Evolutionary conservation across 2,113 vertebrate genomes (phyloP).

Genomic region (Anhinga rufa): DNA sequence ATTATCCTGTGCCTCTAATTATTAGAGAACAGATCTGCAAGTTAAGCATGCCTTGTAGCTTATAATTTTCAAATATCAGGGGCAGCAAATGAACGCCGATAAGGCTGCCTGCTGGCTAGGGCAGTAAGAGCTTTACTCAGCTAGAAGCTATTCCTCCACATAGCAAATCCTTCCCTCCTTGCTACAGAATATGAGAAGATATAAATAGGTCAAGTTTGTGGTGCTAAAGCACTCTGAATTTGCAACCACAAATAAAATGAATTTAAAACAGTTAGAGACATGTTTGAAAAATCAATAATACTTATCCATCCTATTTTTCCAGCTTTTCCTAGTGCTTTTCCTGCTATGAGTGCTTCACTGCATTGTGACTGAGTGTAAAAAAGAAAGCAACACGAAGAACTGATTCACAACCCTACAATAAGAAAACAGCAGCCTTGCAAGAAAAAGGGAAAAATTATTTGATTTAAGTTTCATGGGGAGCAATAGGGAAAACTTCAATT

Average conservation of each 20-base stretch:
- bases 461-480: not conserved
- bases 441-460: not conserved
- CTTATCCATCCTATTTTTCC: not conserved
- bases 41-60: not conserved
- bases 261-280: not conserved
- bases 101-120: conserved; percentile 2
- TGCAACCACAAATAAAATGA: not conserved
- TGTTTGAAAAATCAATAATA: not conserved
- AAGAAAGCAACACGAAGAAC: not conserved
- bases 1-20: not conserved
- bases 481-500: not conserved
- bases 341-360: not conserved
- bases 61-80: not conserved
- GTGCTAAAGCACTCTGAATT: not conserved
- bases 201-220: conserved; percentile 7
- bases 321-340: not conserved
- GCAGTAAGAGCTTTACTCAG: not conserved
- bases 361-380: not conserved
- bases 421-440: not conserved
- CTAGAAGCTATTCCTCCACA: not conserved
- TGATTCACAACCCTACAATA: not conserved
- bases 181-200: not conserved
- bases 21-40: not conserved
- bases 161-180: not conserved
- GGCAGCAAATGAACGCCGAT: not conserved